These are phyloP conservation scores for Gulo gulo DNA, from an alignment of 2,113 vertebrate genomes.

Conservation along the genomic window DNA sequence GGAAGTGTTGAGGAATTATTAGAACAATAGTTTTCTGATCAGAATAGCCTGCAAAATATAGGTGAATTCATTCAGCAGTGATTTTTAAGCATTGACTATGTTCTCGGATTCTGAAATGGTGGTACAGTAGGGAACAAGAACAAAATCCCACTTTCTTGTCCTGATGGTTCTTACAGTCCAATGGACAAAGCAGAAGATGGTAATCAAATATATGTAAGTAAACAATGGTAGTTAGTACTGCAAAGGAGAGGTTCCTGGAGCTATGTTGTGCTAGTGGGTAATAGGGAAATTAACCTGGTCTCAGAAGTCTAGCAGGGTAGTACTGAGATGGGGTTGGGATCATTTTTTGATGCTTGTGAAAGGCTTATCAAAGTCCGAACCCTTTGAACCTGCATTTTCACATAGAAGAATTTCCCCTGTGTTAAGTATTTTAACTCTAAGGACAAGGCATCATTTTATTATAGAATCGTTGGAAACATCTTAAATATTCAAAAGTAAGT, in stretches of 20 bases:
- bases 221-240: neutral
- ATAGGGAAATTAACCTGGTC: neutral
- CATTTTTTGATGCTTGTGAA: neutral
- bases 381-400: neutral
- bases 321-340: neutral
- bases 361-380: neutral
- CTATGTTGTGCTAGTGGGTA: neutral
- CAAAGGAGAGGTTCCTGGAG: rapidly evolving
- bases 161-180: neutral
- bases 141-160: neutral
- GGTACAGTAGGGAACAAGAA: neutral
- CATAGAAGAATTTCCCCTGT: neutral
- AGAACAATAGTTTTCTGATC: neutral
- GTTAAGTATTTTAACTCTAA: neutral
- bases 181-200: neutral
- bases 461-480: neutral
- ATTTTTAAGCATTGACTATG: neutral
- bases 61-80: neutral
- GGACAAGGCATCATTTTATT: neutral
- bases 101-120: neutral
- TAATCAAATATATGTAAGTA: neutral
- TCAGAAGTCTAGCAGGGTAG: neutral
- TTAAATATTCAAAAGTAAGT: neutral
- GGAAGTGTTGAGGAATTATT: neutral
- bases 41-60: neutral